Conservation (phyloP, 2,888 invertebrate species). For the Troides oblongomaculatus region DNA sequence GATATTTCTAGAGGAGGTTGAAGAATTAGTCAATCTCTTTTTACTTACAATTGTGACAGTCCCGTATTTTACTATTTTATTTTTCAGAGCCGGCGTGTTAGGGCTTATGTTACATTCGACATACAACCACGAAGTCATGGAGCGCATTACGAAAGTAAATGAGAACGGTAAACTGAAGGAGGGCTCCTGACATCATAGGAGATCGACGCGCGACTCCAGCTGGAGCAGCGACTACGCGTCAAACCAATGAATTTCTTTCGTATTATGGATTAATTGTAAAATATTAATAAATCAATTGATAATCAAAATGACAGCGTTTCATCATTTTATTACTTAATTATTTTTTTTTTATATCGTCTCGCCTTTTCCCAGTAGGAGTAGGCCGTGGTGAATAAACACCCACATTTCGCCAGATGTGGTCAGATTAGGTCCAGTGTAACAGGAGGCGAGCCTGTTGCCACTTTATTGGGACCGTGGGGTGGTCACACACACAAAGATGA, state of each 20-base stretch:
- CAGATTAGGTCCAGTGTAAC: too few relatives aligned
- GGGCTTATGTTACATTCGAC: constrained; percentile 98
- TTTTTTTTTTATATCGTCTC: too few relatives aligned
- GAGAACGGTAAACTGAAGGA: constrained; percentile 69
- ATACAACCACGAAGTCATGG: constrained; percentile 95
- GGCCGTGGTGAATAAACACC: too few relatives aligned
- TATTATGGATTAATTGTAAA: constrained; percentile 4
- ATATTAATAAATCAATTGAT: constrained; percentile 3
- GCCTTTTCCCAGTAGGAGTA: too few relatives aligned
- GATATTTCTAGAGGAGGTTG: too few relatives aligned
- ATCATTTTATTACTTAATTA: not conserved
- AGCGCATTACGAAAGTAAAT: constrained; percentile 73
- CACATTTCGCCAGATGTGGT: too few relatives aligned
- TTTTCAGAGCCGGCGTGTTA: constrained; percentile 90
- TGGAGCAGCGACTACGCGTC: constrained; percentile 5
- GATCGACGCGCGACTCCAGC: constrained; percentile 9
- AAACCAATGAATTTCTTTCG: not conserved
- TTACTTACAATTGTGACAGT: not conserved
- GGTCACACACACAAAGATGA: too few relatives aligned
- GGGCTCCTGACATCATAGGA: constrained; percentile 52
- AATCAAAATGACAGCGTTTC: not conserved
- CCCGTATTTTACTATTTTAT: not conserved
- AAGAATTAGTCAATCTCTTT: too few relatives aligned
- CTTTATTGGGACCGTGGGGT: too few relatives aligned
- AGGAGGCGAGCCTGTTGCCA: too few relatives aligned